Evolutionary conservation across 2,113 vertebrate genomes (phyloP).

Genomic region (Chascanopsetta lugubris): DNA sequence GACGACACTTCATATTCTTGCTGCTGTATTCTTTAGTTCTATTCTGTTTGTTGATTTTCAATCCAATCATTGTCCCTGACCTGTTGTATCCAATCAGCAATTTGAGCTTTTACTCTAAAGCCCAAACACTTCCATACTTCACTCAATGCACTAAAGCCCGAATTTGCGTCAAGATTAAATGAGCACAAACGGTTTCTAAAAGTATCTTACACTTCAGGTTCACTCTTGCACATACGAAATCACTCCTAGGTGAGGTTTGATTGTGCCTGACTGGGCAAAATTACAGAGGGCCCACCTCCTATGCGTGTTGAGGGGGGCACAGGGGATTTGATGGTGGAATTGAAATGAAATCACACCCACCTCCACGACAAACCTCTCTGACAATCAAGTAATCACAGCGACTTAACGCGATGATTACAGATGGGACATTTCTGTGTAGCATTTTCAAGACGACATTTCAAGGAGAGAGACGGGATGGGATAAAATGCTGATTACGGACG

Average conservation of each 20-base stretch:
- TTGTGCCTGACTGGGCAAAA: not conserved
- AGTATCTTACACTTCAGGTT: constrained; percentile 5
- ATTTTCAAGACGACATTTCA: not conserved
- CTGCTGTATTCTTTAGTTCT: too few species aligned
- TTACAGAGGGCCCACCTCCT: not conserved
- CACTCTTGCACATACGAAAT: not conserved
- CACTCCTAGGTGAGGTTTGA: not conserved
- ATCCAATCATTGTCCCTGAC: too few species aligned
- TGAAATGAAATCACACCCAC: not conserved
- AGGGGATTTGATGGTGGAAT: not conserved
- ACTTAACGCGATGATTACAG: not conserved
- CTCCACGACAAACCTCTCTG: not conserved
- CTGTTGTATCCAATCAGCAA: too few species aligned
- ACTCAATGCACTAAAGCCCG: not conserved
- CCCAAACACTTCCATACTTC: too few species aligned
- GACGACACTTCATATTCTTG: too few species aligned
- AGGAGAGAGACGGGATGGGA: not conserved
- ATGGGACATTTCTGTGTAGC: not conserved
- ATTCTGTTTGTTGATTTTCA: too few species aligned
- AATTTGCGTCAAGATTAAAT: not conserved
- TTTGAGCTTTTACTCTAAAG: too few species aligned
- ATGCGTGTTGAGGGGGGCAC: not conserved
- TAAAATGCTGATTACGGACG: not conserved
- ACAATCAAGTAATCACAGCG: not conserved
- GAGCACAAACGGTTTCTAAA: not conserved